Evolutionary conservation across 2,113 vertebrate species (phyloP).

Genomic region (Carassius carassius): DNA sequence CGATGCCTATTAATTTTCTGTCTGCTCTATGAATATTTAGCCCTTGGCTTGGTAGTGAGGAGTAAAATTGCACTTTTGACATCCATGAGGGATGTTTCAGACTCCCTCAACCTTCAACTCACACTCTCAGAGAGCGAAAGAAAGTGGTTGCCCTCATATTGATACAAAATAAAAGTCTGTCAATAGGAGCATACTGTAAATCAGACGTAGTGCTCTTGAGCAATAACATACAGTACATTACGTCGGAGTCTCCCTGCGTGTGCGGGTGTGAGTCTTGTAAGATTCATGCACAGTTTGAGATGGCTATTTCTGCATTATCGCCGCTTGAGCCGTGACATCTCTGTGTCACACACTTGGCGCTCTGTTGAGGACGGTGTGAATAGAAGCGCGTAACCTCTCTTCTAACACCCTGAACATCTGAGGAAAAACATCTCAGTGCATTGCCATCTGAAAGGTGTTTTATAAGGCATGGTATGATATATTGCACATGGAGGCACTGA

Average conservation of each 20-base stretch:
- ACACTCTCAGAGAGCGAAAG: not conserved
- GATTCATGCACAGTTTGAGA: not conserved
- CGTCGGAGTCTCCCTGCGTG: not conserved
- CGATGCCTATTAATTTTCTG: slow-evolving; percentile 56
- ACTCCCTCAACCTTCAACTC: slow-evolving; percentile 34
- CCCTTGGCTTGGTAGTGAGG: slow-evolving; percentile 36
- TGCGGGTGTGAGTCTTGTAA: not conserved
- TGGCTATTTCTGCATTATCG: slow-evolving; percentile 20
- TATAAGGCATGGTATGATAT: slow-evolving; percentile 15
- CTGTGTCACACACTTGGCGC: not conserved
- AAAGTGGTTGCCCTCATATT: not conserved
- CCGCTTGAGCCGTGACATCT: slow-evolving; percentile 1
- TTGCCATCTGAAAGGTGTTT: slow-evolving; percentile 4
- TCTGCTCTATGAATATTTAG: slow-evolving; percentile 44
- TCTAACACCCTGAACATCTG: not conserved
- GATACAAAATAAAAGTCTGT: slow-evolving; percentile 1
- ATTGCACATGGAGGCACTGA: slow-evolving; percentile 5
- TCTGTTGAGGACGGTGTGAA: slow-evolving; percentile 18
- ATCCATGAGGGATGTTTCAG: slow-evolving; percentile 4
- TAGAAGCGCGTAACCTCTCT: slow-evolving; percentile 11
- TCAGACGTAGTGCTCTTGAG: not conserved
- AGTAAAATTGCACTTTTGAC: slow-evolving; percentile 11
- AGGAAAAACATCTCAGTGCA: not conserved
- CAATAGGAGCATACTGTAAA: not conserved
- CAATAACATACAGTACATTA: not conserved